Evolutionary conservation across 2,888 invertebrate species (phyloP), one percentile per base, ranked within the genome.

Genomic region (Melieria crassipennis): DNA sequence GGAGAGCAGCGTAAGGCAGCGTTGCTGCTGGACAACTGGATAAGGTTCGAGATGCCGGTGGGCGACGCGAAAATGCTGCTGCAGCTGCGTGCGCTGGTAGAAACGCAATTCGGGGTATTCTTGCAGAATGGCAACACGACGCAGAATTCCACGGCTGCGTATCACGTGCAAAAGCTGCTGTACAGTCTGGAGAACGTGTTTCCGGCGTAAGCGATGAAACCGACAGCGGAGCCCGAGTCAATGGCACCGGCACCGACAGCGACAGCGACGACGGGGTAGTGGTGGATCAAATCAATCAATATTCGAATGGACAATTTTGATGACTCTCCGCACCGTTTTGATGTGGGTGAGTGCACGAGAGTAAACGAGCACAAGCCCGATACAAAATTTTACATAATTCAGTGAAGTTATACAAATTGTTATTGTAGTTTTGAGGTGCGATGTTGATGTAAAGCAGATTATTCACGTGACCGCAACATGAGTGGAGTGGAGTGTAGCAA

Each of bases 1-100:
- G 48, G 30, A 48, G 30, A 30, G 30, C 30, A 30, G 30, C 68
- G 30, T 50, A 75, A 73, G 71, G 69, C 73, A 7, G 69, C 77
- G 16, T 86, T 94, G 52, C 90, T 91, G 61, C 85, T 94, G 0
- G 93, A 94, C 80, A 92, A 93, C 72, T 94, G 93, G 93, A 89
- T 92, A 75, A 89, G 90, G 4, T 94, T 94, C 82, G 89, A 90
- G 56, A 88, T 92, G 0, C 91, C 92, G 80, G 89, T 90, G 0
- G 90, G 91, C 45, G 91, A 92, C 68, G 78, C 78, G 0, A 76
- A 76, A 13, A 73, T 77, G 4, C 68, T 82, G 48, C 67, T 78
- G 5, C 75, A 76, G 45, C 69, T 82, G 67, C 77, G 81, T 9
- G 74, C 75, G 43, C 73, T 73, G 11, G 52, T 81, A 5, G 76